Base-by-base conservation (phyloP, 2,888 invertebrate species). In the Rutpela maculata region DNA sequence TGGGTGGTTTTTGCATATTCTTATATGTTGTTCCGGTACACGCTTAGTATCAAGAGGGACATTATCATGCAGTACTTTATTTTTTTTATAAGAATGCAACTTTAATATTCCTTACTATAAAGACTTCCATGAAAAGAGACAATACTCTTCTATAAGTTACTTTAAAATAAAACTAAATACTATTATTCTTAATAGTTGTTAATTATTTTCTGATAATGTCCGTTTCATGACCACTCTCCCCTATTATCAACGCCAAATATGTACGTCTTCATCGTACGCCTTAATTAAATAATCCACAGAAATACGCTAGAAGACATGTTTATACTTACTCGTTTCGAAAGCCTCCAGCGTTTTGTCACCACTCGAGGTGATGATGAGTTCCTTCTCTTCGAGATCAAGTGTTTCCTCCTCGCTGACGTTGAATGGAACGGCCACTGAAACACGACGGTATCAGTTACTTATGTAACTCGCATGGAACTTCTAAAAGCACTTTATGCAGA, bases 291-390 rank as follows among this genome's bases (percentile, higher is more conserved):
- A 50, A 66, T 22, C 18, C 15, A 2, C 15, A 26, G n/a, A 66
- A 50, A 15, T 22, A 55, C 6, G 15, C 18, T 43, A 1, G 5
- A 12, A 18, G 26, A 31, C 22, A 2, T 43, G 26, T 19, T 18
- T 19, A 55, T 67, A 89, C 91, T 89, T 90, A 93, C 92, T 92
- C 83, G 92, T 92, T 90, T 92, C 92, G 85, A 92, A 92, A 81
- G 91, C 90, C 80, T 91, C 90, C 86, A 89, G 87, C 69, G 88
- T 87, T 81, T 91, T 91, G 86, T 92, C 92, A 83, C 91, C 90
- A 81, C 90, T 90, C 75, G 92, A 91, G 86, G 91, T 91, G 85
- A 91, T 90, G 80, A 92, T 88, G 77, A 91, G 89, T 84, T 92
- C 91, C 80, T 91, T 91, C 82, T 91, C 91, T 81, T 90, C 90